Evolutionary conservation across 2,888 invertebrate species (phyloP), one percentile per base, ranked within the genome.

Genomic region (Leptura quadrifasciata): DNA sequence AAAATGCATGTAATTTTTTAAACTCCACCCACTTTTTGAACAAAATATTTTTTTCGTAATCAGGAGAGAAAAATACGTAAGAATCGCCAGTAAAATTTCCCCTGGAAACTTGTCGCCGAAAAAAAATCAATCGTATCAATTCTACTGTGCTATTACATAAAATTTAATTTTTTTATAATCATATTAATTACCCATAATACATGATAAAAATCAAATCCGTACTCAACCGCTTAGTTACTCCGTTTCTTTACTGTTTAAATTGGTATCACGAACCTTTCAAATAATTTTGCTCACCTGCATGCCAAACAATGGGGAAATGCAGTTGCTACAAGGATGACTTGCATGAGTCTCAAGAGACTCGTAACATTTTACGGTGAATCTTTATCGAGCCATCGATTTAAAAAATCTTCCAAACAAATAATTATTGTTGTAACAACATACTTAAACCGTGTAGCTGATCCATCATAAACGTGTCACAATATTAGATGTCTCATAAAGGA

Each of bases 271-370:
- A 78, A 71, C 74, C 71, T 20, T 39, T 47, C 15, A 18, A 64
- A 47, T 9, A 17, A 54, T 54, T 31, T 72, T 64, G 68, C 76
- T 69, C 79, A 71, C 72, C 57, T 77, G 71, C 77, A 74, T 77
- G 77, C 79, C 77, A 55, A 39, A 72, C 68, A 55, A 52, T 61
- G 39, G 35, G 31, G 61, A 67, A 35, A 74, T 79, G 79, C 84
- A 76, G 84, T 82, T 83, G 84, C 84, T 81, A 68, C 76, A 77
- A 78, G 73, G 63, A 74, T 84, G 83, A 83, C 83, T 84, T 84
- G 83, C 83, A 82, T 21, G 79, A 77, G 70, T 82, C 84, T 80
- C 84, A 65, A 52, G 85, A 81, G 84, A 80, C 81, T 79, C 77
- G 77, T 82, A 82, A 80, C 79, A 78, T 81, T 80, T 77, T 76